Conservation (phyloP, 2,797 vertebrate species). For the Ctenopoma kingsleyae region DNA sequence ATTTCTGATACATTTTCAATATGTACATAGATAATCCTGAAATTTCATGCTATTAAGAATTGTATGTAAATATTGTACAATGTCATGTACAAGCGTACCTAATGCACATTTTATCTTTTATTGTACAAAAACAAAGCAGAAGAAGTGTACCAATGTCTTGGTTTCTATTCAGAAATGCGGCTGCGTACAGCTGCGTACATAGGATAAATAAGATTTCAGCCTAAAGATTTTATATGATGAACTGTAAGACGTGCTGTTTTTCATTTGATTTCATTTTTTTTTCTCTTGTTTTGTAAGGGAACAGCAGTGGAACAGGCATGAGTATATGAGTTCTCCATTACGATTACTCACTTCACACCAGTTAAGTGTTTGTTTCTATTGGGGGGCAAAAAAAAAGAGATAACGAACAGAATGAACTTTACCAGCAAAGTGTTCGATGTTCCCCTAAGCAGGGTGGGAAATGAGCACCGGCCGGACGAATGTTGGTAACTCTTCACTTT, state of each 20-base stretch:
- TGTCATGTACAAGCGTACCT: conserved; percentile 99
- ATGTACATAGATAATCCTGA: conserved; percentile 99
- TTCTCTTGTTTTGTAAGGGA: conserved; percentile 60
- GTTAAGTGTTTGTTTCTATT: conserved; percentile 81
- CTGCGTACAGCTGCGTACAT: conserved; percentile 87
- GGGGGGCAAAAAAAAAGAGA: neutral
- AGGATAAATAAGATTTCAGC: conserved; percentile 88
- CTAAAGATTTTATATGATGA: conserved; percentile 96
- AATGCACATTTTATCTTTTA: conserved; percentile 99
- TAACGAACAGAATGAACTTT: conserved; percentile 86
- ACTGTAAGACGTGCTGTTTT: conserved; percentile 88
- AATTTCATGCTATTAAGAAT: conserved; percentile 95
- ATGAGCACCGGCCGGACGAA: neutral
- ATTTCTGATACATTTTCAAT: conserved; percentile 99
- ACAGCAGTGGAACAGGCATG: conserved; percentile 88
- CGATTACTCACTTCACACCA: conserved; percentile 82
- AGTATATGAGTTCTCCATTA: conserved; percentile 81
- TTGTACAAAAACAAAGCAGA: conserved; percentile 94
- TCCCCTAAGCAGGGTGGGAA: conserved; percentile 6
- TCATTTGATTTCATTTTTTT: conserved; percentile 70
- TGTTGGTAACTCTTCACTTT: conserved; percentile 16
- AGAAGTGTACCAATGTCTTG: conserved; percentile 95
- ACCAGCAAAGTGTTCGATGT: conserved; percentile 80
- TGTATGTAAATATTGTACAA: conserved; percentile 99
- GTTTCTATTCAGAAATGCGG: conserved; percentile 96